Percentiles rank a stretch among this genome's conserved stretches.
These are phyloP conservation scores for Odobenus rosmarus DNA, from an alignment of 2,113 vertebrate species.

Conservation along the genomic window DNA sequence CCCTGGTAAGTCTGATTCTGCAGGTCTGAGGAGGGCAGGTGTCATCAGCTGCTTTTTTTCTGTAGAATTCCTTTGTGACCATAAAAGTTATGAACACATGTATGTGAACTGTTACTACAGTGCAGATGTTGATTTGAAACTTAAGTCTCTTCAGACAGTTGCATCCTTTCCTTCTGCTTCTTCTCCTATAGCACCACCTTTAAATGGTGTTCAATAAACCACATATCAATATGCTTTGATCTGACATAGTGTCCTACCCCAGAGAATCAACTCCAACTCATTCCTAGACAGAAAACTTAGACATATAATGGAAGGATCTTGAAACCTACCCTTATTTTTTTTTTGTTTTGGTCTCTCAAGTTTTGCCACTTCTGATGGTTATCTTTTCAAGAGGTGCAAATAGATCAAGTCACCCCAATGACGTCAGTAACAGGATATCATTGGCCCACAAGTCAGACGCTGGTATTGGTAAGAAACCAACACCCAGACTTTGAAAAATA, in stretches of 20 bases:
- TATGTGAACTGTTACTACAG: background rate
- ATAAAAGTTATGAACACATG: background rate
- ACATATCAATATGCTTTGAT: background rate
- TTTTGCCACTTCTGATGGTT: constrained; percentile 52
- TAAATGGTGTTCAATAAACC: background rate
- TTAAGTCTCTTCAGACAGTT: background rate
- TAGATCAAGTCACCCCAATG: constrained; percentile 62
- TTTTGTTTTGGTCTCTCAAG: constrained; percentile 32
- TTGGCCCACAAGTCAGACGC: constrained; percentile 52
- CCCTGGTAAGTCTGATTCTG: constrained; percentile 21
- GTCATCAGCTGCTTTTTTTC: constrained; percentile 31
- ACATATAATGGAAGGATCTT: background rate
- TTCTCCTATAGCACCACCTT: background rate
- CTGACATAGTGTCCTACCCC: background rate
- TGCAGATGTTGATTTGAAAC: background rate
- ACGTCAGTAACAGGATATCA: constrained; percentile 68
- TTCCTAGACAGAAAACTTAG: background rate
- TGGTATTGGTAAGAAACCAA: constrained; percentile 49
- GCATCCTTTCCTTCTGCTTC: constrained; percentile 3
- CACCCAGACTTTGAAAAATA: constrained; percentile 50
- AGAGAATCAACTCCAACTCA: background rate
- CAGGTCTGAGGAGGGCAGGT: background rate
- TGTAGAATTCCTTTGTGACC: background rate
- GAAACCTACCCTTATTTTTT: background rate
- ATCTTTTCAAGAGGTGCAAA: constrained; percentile 53